Evolutionary conservation across 2,113 vertebrate species (phyloP).

Genomic region (Nothocercus nigrocapillus): DNA sequence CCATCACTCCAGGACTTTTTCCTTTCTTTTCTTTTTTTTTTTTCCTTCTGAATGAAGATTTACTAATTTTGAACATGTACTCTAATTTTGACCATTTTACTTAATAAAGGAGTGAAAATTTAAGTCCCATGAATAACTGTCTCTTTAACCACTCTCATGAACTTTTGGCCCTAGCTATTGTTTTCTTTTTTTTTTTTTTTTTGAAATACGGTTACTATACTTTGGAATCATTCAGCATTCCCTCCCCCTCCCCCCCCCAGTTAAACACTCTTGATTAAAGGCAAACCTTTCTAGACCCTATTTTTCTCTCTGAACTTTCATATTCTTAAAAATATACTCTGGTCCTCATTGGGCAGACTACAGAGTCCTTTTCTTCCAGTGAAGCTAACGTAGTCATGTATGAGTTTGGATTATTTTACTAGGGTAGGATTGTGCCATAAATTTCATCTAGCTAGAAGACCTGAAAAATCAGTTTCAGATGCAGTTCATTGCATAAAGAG

Average conservation of each 20-base stretch:
- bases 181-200: neutral
- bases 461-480: neutral
- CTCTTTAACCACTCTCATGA: neutral
- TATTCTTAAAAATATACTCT: neutral
- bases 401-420: neutral
- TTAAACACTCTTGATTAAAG: neutral
- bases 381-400: rapidly evolving
- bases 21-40: neutral
- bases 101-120: neutral
- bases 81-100: neutral
- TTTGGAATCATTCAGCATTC: neutral
- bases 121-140: neutral
- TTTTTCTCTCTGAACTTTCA: neutral
- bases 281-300: neutral
- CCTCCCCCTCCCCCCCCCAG: neutral
- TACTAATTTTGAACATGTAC: neutral
- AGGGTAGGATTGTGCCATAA: neutral
- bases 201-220: neutral
- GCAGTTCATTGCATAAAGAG: neutral
- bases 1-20: neutral
- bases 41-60: neutral
- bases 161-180: neutral
- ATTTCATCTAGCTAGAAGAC: neutral
- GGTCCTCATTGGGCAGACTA: rapidly evolving
- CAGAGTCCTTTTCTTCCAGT: neutral